phyloP scores from a whole-genome alignment of 2,113 vertebrate genomes.

The Saguinus midas region DNA sequence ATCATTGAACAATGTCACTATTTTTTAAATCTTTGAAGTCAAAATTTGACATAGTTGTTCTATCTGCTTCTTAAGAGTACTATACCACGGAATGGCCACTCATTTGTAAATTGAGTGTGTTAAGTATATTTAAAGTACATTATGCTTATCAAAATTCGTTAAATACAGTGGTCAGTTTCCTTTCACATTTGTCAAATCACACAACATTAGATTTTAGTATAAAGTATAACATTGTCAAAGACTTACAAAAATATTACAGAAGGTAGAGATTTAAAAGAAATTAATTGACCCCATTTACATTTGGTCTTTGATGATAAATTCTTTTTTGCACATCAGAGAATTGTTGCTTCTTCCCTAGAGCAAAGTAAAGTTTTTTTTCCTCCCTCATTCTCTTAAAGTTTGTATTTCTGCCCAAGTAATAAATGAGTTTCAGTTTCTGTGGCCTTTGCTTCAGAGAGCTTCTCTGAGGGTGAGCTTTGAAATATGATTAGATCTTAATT shows the following conservation, averaged over 20 bases:
- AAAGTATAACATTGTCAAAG: constrained; percentile 79
- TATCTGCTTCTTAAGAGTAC: constrained; percentile 24
- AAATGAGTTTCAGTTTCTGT: constrained; percentile 81
- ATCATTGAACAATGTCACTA: background rate
- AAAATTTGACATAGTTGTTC: constrained; percentile 48
- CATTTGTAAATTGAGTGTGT: constrained; percentile 56
- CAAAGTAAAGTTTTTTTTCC: constrained; percentile 79
- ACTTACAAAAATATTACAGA: constrained; percentile 80
- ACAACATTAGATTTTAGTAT: constrained; percentile 74
- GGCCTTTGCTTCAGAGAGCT: constrained; percentile 73
- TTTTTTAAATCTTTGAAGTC: constrained; percentile 63
- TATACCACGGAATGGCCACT: constrained; percentile 21
- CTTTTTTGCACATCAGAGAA: constrained; percentile 87
- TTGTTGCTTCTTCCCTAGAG: constrained; percentile 86
- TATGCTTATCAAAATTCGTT: constrained; percentile 54
- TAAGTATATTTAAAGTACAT: constrained; percentile 49
- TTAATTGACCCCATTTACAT: constrained; percentile 86
- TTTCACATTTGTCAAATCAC: constrained; percentile 80
- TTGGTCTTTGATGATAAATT: constrained; percentile 88
- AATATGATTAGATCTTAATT: constrained; percentile 77
- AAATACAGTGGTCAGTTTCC: constrained; percentile 69
- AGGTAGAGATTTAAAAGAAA: constrained; percentile 77
- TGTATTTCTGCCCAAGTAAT: constrained; percentile 83
- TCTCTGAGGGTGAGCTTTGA: constrained; percentile 78
- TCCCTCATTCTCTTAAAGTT: constrained; percentile 73